These are phyloP conservation scores for Phylloscopus collybita DNA, from an alignment of 2,797 vertebrate species.

Conservation along the genomic window DNA sequence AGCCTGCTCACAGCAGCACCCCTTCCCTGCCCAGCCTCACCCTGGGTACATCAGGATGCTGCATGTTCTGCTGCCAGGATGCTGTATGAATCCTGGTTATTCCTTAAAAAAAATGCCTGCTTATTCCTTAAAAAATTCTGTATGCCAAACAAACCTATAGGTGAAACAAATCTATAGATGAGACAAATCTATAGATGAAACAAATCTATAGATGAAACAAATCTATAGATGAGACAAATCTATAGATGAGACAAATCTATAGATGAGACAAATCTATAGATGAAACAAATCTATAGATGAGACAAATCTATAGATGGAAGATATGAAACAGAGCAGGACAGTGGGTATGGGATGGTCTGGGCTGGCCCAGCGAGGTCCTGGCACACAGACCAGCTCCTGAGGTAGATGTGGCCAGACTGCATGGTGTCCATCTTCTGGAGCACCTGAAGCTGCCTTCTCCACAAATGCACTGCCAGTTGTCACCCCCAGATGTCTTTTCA, in stretches of 20 bases:
- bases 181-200: not conserved
- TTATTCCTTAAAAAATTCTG: not conserved
- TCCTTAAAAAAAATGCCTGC: not conserved
- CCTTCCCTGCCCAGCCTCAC: accelerated
- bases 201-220: accelerated
- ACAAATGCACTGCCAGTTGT: not conserved
- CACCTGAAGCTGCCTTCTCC: not conserved
- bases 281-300: accelerated
- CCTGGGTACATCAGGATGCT: not conserved
- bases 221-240: accelerated
- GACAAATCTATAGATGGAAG: not conserved
- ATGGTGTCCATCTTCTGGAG: not conserved
- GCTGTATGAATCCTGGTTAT: not conserved
- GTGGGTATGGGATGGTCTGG: not conserved
- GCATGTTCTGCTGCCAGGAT: not conserved
- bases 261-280: accelerated
- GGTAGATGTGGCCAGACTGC: too few relatives aligned
- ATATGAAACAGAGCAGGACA: not conserved
- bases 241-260: accelerated
- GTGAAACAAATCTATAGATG: not conserved
- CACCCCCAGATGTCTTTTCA: not conserved
- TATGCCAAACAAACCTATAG: accelerated
- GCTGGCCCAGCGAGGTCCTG: not conserved
- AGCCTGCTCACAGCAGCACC: not conserved
- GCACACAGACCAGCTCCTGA: not conserved